Evolutionary conservation across 2,113 vertebrate genomes (phyloP), one percentile per base, ranked within the genome.

Genomic region (Physeter macrocephalus): DNA sequence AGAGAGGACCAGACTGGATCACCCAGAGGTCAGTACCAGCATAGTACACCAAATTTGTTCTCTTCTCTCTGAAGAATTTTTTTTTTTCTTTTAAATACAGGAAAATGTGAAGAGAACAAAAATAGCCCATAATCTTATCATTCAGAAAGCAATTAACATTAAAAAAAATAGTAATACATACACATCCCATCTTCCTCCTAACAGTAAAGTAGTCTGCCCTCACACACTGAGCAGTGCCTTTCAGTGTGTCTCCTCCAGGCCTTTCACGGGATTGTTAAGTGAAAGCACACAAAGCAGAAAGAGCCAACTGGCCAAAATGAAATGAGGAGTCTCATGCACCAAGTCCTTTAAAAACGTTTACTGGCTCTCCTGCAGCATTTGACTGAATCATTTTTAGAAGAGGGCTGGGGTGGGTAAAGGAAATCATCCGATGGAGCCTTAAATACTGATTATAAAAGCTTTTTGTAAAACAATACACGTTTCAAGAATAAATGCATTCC

Each of bases 381-480:
- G 64, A 34, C 62, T 62, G 75, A 15, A 64, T 62, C 80, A 23
- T 64, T 94, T 96, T 87, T 92, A 46, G 41, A 95, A 77, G 46
- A 39, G 64, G 88, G 54, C 27, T 49, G 52, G 57, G 49, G 4
- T 23, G 3, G 27, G 27, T 67, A 93, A 81, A 88, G 25, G 59
- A 94, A 91, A 91, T 84, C 78, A 97, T 89, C 52, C 43, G 82
- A 69, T 43, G 23, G 8, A 96, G 74, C 7, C 91, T 75, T 93
- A 8, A 94, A 97, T 97, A 96, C 3, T 6, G 0, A 96, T 97
- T 95, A 75, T 66, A 98, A 96, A 97, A 96, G 12, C 66, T 80
- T 93, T 95, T 96, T 92, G 4, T 96, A 98, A 98, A 97, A 7
- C 6, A 34, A 1, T 14, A 98, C 96, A 96, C 21, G 46, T 54